phyloP scores from a whole-genome alignment of 2,797 vertebrate genomes.

The Girardinus metallicus region DNA sequence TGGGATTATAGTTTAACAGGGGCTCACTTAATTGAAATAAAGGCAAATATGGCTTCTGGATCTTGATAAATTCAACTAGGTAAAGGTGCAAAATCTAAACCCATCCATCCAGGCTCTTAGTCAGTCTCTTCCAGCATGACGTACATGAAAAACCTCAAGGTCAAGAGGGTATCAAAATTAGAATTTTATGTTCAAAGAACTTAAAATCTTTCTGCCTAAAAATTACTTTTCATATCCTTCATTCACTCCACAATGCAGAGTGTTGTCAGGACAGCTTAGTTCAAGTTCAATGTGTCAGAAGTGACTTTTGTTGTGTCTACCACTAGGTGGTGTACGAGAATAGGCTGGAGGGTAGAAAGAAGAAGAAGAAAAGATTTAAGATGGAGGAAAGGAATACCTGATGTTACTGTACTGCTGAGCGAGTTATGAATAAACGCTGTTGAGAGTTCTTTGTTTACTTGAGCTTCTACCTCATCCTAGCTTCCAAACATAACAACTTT shows the following conservation, averaged over 20 bases:
- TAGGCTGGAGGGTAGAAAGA: no score
- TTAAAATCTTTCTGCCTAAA: not conserved
- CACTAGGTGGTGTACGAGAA: no score
- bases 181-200: not conserved
- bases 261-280: not conserved
- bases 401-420: no score
- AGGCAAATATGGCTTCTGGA: slow-evolving; percentile 2
- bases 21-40: slow-evolving; percentile 34
- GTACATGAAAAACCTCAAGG: not conserved
- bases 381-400: no score
- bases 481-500: no score
- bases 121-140: not conserved
- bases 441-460: no score
- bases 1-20: slow-evolving; percentile 55
- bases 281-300: not conserved
- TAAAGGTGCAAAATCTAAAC: not conserved
- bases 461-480: no score
- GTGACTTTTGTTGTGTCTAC: no score
- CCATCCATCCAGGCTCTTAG: not conserved
- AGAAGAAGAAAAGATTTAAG: no score
- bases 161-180: not conserved
- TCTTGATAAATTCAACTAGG: not conserved
- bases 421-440: no score
- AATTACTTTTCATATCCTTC: not conserved
- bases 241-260: not conserved